Evolutionary conservation across 2,888 invertebrate genomes (phyloP), one percentile per base, ranked within the genome.

Genomic region (Sinodicranocentrus sp.): DNA sequence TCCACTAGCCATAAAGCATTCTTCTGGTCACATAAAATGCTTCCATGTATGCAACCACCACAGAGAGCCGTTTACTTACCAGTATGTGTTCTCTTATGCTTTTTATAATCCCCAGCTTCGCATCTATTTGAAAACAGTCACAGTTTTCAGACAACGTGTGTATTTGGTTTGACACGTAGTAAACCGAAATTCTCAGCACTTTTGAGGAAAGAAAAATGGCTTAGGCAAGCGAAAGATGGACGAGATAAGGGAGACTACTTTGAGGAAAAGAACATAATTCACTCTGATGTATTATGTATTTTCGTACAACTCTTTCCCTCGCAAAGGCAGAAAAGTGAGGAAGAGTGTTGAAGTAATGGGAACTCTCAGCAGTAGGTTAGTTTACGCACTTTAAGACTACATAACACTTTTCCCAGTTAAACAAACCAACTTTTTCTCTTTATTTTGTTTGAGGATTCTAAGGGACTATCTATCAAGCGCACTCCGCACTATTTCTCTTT

Each of bases 21-120:
- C 26, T 77, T 54, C 67, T 77, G 76, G 76, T 77, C 54, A 77
- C 57, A 76, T 76, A 77, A 68, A 65, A 67, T 43, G 57, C 25
- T 54, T 68, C 23, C 67, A 43, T 57, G 43, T 54, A 52, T 57
- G 43, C 23, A 77, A 67, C 70, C 57, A 67, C 57, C 68, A 44
- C 33, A 52, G 3, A 33, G n/a, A 8, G 13, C 5, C 25, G 25
- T 57, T 57, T 25, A 57, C 23, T 57, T 61, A 63, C 48, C 19
- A 52, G 17, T 57, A 26, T 15, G 28, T 48, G 26, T 21, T 33
- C 44, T 17, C 44, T 25, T 61, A 1, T 61, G 15, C 43, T 19
- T 28, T 61, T 52, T 76, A 65, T 72, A 72, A 72, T 72, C 65
- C 65, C 17, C 19, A 3, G 43, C 10, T 65, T 21, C 67, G 17